Evolutionary conservation across 2,888 invertebrate species (phyloP), one percentile per base, ranked within the genome.

Genomic region (Dryobotodes eremita): DNA sequence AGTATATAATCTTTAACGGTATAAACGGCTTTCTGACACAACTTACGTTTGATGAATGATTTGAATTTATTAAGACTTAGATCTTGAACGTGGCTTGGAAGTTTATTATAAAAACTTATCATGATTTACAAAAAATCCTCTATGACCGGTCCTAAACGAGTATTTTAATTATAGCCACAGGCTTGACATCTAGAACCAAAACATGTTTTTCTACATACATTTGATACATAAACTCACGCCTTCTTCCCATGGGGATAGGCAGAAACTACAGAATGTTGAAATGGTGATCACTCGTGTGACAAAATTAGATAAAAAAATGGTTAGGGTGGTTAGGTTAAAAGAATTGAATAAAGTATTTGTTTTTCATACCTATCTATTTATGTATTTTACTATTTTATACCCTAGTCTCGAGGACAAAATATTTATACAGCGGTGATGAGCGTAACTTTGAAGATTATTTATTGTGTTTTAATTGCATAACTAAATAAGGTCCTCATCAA

Each of bases 351-450:
- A 72, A 23, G 10, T 36, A 48, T 55, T 72, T 26, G 4, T 62
- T 61, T 26, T 13, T 46, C 10, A n/a, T n/a, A 46, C 50, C 10
- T 46, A 53, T 26, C 7, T 75, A 46, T 61, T 53, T 80, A 20
- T 79, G 15, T 79, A 26, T 78, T 68, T 55, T 50, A n/a, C 2
- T 20, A n/a, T 59, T 80, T 23, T n/a, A n/a, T 15, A 17, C 20
- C 31, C 13, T n/a, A 23, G 8, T 75, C 23, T 61, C 15, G 23
- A 36, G n/a, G 13, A 26, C 0, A 23, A 65, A 26, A 36, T 26
- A 36, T 17, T 48, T 17, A 36, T 6, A 17, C 15, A 20, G 4
- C 2, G 6, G 26, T 71, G 6, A 69, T 17, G 6, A 69, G 5
- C 23, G 42, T 73, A 15, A 73, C 50, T 42, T 23, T 42, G 23